These are phyloP conservation scores for Potorous gilbertii DNA, from an alignment of 2,797 vertebrate species.

Conservation along the genomic window DNA sequence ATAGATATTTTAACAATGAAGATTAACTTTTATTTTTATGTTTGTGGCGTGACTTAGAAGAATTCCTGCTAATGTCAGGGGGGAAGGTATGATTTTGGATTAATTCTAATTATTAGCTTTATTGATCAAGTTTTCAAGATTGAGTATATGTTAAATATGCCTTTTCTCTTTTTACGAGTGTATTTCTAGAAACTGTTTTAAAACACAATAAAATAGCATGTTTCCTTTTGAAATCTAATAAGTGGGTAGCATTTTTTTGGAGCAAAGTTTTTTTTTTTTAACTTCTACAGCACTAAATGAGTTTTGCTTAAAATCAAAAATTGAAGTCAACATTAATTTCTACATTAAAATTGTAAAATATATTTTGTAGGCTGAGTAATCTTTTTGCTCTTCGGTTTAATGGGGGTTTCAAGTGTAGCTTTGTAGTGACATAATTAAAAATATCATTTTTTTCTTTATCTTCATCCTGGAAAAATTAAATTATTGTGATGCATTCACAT, in stretches of 20 bases:
- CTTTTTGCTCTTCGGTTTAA: neutral
- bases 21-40: neutral
- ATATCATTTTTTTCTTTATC: neutral
- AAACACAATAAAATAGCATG: neutral
- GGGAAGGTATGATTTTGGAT: neutral
- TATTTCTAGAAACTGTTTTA: neutral
- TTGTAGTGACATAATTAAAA: neutral
- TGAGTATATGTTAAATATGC: neutral
- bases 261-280: neutral
- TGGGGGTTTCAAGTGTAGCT: neutral
- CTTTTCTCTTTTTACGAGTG: neutral
- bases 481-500: neutral
- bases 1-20: slow-evolving; percentile 11
- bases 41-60: neutral
- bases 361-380: neutral
- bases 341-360: neutral
- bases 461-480: neutral
- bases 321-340: neutral
- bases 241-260: neutral
- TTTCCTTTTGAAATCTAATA: neutral
- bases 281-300: neutral
- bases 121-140: neutral
- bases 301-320: neutral
- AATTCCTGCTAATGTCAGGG: neutral
- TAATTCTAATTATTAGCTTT: neutral